Evolutionary conservation across 1,140 invertebrate species (phyloP).

Genomic region (Aphidius ervi): DNA sequence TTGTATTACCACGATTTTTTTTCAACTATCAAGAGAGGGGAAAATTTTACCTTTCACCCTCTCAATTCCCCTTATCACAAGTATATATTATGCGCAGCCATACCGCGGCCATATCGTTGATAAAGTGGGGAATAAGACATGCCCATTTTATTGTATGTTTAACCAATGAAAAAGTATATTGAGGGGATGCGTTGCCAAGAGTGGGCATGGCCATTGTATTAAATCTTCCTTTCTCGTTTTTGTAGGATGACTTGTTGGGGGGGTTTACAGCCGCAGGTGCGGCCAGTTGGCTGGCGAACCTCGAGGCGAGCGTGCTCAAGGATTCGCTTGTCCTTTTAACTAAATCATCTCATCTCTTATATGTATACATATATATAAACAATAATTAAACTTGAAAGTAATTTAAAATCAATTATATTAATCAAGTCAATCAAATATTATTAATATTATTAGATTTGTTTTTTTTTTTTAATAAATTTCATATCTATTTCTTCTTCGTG

Average conservation of each 20-base stretch:
- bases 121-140: constrained; percentile 27
- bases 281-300: constrained; percentile 25
- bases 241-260: constrained; percentile 15
- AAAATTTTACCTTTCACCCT: constrained; percentile 9
- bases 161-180: constrained; percentile 27
- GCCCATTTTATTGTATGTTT: constrained; percentile 26
- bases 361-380: neutral
- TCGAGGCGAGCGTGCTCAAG: constrained; percentile 19
- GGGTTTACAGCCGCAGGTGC: constrained; percentile 19
- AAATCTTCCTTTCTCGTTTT: constrained; percentile 14
- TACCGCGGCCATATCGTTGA: constrained; percentile 41
- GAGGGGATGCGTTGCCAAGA: constrained; percentile 18
- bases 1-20: neutral
- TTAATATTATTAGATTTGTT: neutral
- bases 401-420: neutral
- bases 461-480: neutral
- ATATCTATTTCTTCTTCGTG: neutral
- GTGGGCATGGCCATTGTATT: constrained; percentile 32
- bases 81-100: constrained; percentile 36
- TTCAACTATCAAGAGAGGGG: neutral
- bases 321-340: constrained; percentile 4
- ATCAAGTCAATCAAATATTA: constrained; percentile 3
- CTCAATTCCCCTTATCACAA: neutral
- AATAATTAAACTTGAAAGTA: neutral
- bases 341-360: too few relatives aligned